Evolutionary conservation across 2,888 invertebrate genomes (phyloP), one percentile per base, ranked within the genome.

Genomic region (Amitus sp.): DNA sequence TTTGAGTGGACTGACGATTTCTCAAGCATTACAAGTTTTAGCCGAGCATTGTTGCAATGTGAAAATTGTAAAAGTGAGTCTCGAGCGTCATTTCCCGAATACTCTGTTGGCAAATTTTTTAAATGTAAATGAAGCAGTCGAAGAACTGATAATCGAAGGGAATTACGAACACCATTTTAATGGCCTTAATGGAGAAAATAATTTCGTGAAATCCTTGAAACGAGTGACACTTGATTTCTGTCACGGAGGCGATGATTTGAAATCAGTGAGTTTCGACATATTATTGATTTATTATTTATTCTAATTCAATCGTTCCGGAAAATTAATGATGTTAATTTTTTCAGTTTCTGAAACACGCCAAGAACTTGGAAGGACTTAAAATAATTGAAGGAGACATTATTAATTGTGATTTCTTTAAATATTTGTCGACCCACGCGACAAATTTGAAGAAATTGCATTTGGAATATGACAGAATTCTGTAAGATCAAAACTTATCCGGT

Each of bases 311-410:
- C 19, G 10, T 10, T 18, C 9, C 19, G 13, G 20, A 43, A 45
- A 23, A 45, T 27, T 45, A 7, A 45, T 4, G 10, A 13, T 12
- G 17, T 10, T 5, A 13, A 50, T 23, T 18, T 13, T 62, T 54
- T 19, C 27, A 62, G 62, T 48, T 54, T 51, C 15, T 62, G 9
- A 7, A 57, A 40, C 34, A 30, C 13, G 37, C 57, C 23, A 19
- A 37, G 15, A 57, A 62, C 40, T 56, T 62, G 20, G 54, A 48
- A 27, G 39, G 40, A 40, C 40, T 62, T 20, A 55, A 62, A 54
- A 48, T 62, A 20, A 58, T 62, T 13, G 62, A 62, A 33, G 47
- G 54, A 1, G 51, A 62, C 51, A 19, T 58, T 28, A 18, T 62
- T 10, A 51, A 51, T 15, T 30, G 51, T 2, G 13, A 39, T 9